phyloP scores from a whole-genome alignment of 2,797 vertebrate species.

The Synaphobranchus kaupii region DNA sequence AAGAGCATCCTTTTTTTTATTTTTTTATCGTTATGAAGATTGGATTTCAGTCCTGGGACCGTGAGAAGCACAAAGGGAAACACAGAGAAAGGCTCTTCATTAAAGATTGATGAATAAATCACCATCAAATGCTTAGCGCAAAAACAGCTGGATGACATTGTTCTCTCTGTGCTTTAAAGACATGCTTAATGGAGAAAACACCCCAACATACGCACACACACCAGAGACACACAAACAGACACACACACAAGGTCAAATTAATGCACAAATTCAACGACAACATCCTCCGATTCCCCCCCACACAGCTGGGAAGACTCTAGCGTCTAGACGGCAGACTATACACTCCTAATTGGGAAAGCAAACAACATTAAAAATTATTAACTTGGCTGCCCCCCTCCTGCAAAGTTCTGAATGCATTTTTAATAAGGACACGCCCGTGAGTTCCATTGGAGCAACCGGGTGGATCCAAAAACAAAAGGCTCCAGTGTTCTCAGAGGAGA shows the following conservation, averaged over 20 bases:
- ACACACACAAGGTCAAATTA: not conserved
- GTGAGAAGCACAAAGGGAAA: not conserved
- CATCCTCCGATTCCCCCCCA: not conserved
- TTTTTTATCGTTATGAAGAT: not conserved
- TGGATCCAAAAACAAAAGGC: not conserved
- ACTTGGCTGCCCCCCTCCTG: not conserved
- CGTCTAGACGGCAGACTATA: not conserved
- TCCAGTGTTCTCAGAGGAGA: not conserved
- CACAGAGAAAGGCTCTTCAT: not conserved
- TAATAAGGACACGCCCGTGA: conserved; percentile 17
- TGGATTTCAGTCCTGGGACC: not conserved
- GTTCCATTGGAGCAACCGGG: not conserved
- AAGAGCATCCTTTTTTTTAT: not conserved
- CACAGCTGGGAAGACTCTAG: not conserved
- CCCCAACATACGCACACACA: not conserved
- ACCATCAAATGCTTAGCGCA: not conserved
- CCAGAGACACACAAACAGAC: not conserved
- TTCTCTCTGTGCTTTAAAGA: not conserved
- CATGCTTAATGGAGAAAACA: not conserved
- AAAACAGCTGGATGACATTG: not conserved
- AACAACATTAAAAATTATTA: not conserved
- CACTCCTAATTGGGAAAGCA: not conserved
- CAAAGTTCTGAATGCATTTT: conserved; percentile 14
- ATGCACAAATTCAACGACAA: not conserved
- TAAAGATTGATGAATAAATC: not conserved